Conservation (phyloP, 2,888 invertebrate genomes). For the Allophyes oxyacanthae region DNA sequence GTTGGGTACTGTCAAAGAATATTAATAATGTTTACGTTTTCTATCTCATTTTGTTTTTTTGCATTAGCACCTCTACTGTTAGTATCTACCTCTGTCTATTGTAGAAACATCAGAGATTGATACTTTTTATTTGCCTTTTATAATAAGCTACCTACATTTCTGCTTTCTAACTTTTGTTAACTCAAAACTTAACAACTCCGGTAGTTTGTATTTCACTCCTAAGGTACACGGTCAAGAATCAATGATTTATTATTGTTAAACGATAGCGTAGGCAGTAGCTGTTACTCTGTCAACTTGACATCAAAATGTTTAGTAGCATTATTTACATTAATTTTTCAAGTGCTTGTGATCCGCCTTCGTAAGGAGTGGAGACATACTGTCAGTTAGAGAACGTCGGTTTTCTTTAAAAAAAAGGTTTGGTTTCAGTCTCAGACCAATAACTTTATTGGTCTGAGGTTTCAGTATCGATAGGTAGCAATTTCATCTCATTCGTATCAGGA, state of each 20-base stretch:
- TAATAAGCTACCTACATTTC: background rate
- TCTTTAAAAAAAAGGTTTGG: too few relatives aligned
- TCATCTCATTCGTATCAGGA: too few relatives aligned
- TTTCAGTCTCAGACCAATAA: too few relatives aligned
- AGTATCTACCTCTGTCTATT: too few relatives aligned
- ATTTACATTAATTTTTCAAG: constrained; percentile 50
- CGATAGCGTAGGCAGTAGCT: constrained; percentile 71
- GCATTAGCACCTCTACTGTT: too few relatives aligned
- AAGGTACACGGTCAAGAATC: constrained; percentile 30
- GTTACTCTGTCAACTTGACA: constrained; percentile 58
- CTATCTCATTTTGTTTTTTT: too few relatives aligned
- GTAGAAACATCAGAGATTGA: too few relatives aligned
- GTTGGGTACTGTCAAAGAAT: too few relatives aligned
- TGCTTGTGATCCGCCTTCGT: constrained; percentile 18
- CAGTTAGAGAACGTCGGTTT: too few relatives aligned
- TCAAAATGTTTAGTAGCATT: constrained; percentile 53
- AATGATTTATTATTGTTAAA: constrained; percentile 48
- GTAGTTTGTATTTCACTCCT: constrained; percentile 27
- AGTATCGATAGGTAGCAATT: too few relatives aligned
- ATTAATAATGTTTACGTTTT: too few relatives aligned
- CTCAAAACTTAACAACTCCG: constrained; percentile 8
- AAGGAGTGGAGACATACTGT: background rate
- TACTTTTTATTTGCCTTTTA: constrained; percentile 15
- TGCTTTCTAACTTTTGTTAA: constrained; percentile 26
- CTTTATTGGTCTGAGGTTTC: too few relatives aligned